Percentiles rank a stretch among this genome's conserved stretches.
Conservation (phyloP, 2,888 invertebrate genomes). For the Nephrotoma flavescens region DNA sequence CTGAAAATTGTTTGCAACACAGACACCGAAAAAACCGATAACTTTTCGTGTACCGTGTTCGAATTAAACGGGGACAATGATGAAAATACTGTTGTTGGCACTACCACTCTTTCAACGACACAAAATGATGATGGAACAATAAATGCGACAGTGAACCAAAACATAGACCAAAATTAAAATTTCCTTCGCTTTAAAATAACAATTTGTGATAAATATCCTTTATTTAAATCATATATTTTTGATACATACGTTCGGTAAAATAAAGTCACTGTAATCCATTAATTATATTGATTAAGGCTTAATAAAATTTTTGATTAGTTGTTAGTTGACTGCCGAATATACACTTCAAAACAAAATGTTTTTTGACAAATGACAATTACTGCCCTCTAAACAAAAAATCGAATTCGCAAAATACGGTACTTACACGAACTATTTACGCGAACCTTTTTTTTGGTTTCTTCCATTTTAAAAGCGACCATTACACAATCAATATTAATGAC, state of each 20-base stretch:
- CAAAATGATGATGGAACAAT: neutral
- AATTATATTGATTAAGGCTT: neutral
- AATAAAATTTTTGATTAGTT: too few relatives aligned
- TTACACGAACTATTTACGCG: too few relatives aligned
- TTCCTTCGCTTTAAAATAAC: neutral
- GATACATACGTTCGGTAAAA: conserved; percentile 3
- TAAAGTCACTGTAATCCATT: conserved; percentile 5
- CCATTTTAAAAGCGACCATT: too few relatives aligned
- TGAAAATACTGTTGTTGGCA: neutral
- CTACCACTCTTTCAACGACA: neutral
- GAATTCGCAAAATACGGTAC: too few relatives aligned
- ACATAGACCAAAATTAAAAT: neutral
- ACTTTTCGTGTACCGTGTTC: neutral
- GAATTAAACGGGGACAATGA: neutral
- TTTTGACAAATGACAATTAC: too few relatives aligned
- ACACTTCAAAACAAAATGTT: too few relatives aligned
- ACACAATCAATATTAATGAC: too few relatives aligned
- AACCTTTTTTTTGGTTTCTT: too few relatives aligned
- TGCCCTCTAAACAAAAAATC: too few relatives aligned
- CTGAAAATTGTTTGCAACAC: neutral
- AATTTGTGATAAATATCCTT: neutral
- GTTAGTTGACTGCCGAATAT: too few relatives aligned
- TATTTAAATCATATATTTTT: neutral
- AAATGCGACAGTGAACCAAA: neutral
- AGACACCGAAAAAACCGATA: neutral